Evolutionary conservation across 2,888 invertebrate species (phyloP).

Genomic region (Polietes domitor): DNA sequence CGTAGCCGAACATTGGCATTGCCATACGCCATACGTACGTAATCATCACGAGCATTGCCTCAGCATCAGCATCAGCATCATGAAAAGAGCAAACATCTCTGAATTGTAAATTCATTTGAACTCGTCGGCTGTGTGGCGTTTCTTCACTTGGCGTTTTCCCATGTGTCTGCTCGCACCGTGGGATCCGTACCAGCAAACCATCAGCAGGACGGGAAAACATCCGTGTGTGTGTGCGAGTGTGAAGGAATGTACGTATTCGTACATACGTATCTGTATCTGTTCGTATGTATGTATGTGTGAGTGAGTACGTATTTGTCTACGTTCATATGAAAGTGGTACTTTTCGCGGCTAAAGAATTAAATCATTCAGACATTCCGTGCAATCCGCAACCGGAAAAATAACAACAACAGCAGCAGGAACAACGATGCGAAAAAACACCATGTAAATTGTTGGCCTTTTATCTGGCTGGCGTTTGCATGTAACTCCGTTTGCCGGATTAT

Average conservation of each 20-base stretch:
- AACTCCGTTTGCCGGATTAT: slow-evolving; percentile 47
- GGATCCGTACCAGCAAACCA: slow-evolving; percentile 22
- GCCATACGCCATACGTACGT: slow-evolving; percentile 17
- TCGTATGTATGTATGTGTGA: slow-evolving; percentile 47
- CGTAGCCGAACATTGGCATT: slow-evolving; percentile 41
- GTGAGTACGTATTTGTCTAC: slow-evolving; percentile 53
- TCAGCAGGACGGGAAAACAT: not conserved
- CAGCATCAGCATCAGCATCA: slow-evolving; percentile 34
- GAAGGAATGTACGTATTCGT: slow-evolving; percentile 4
- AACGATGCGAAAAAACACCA: slow-evolving; percentile 38
- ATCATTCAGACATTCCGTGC: slow-evolving; percentile 64
- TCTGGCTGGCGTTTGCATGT: slow-evolving; percentile 49
- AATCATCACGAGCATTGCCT: slow-evolving; percentile 37
- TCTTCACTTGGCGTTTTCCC: slow-evolving; percentile 50
- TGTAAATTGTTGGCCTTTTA: slow-evolving; percentile 64
- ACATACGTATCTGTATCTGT: slow-evolving; percentile 2
- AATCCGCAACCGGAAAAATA: slow-evolving; percentile 46
- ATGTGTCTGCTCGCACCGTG: not conserved
- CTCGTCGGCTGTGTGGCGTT: slow-evolving; percentile 20
- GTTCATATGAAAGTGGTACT: slow-evolving; percentile 63
- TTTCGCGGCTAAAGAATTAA: slow-evolving; percentile 66
- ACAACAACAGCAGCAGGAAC: slow-evolving; percentile 31
- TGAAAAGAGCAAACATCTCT: slow-evolving; percentile 57
- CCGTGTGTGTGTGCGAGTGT: not conserved
- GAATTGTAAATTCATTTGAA: slow-evolving; percentile 59